Evolutionary conservation across 2,888 invertebrate genomes (phyloP), one percentile per base, ranked within the genome.

Genomic region (Xylocampa areola): DNA sequence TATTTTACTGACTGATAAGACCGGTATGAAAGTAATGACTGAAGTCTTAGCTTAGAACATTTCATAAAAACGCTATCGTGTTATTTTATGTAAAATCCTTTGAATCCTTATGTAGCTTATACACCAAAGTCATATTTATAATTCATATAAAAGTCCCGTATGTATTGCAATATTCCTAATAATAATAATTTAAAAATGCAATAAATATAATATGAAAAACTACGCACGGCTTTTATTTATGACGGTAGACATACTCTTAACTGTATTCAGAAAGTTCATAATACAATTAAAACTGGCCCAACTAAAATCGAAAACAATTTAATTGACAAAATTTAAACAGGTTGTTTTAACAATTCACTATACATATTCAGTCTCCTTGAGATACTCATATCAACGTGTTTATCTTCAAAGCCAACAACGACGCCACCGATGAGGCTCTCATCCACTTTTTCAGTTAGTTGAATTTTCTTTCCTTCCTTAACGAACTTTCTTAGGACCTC

Each of bases 381-480:
- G 45, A 92, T 88, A 52, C 90, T 90, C 82, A 92, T 79, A 62
- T 92, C 92, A 19, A 92, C 85, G 43, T 90, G 89, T 64, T 90
- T 91, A 45, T 91, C 90, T 68, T 92, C 92, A 19, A 92, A 72
- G 6, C 90, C 90, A 0, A 92, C 86, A 16, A 91, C 82, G 76
- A 92, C 83, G 0, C 92, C 92, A 4, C 92, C 92, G 6, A 92
- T 86, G 2, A 90, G 84, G 1, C 82, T 80, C 0, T 83, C 63
- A 43, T 90, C 85, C 0, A 91, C 82, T 77, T 81, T 90, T 67
- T 92, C 92, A 1, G 84, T 87, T 0, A 92, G 79, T 17, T 81
- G 74, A 10, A 92, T 87, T 14, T 86, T 87, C 67, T 91, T 90
- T 1, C 73, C 85, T 23, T 73, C 79, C 64, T 87, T 80, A 0